Percentiles rank a stretch among this genome's conserved stretches.
Conservation (phyloP, 2,888 invertebrate species). For the Hypsopygia costalis region DNA sequence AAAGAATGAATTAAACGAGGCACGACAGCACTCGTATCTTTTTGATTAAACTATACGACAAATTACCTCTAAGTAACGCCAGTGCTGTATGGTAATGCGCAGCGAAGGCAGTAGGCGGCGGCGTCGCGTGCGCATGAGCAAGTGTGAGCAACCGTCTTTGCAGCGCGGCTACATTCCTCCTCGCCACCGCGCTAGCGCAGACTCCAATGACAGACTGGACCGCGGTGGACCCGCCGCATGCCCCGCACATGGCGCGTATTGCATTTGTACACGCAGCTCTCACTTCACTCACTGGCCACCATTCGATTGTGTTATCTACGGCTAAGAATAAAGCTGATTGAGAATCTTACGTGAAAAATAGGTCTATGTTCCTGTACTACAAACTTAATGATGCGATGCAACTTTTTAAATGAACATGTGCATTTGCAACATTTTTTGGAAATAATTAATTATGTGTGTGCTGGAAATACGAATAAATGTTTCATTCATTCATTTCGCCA, state of each 20-base stretch:
- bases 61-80: conserved; percentile 64
- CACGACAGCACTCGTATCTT: no score
- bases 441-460: no score
- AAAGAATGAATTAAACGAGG: no score
- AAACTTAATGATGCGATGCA: no score
- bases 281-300: conserved; percentile 71
- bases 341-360: no score
- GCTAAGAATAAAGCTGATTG: conserved; percentile 16
- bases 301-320: conserved; percentile 50
- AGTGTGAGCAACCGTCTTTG: conserved; percentile 59
- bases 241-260: conserved; percentile 55
- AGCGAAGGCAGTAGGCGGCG: conserved; percentile 61
- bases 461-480: no score
- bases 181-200: conserved; percentile 35
- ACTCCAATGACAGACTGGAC: conserved; percentile 11
- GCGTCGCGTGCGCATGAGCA: conserved; percentile 54
- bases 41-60: no score
- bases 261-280: conserved; percentile 55
- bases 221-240: conserved; percentile 33
- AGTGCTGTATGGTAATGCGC: conserved; percentile 61
- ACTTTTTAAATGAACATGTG: no score
- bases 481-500: no score
- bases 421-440: no score
- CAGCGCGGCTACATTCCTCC: conserved; percentile 63
- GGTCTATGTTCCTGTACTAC: no score